Evolutionary conservation across 2,797 vertebrate species (phyloP), one percentile per base, ranked within the genome.

Genomic region (Falco novaeseelandiae): DNA sequence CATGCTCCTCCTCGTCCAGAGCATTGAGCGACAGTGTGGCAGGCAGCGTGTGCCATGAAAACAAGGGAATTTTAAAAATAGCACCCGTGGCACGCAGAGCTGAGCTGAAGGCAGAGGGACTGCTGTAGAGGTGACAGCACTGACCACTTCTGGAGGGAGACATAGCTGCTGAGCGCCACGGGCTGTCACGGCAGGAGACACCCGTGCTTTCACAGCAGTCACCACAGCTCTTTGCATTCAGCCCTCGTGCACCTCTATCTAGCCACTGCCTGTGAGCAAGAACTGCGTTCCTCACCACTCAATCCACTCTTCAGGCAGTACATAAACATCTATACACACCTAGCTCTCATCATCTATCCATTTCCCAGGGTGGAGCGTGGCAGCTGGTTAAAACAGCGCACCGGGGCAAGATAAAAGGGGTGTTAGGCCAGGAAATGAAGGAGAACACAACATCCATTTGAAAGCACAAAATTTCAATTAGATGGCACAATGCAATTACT

Each of bases 11-110:
- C 42, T 40, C 44, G 40, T 76, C 26, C 65, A 76, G 49, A 17
- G 46, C 20, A 6, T 59, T 0, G 26, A 7, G n/a, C 1, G 14
- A 30, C 21, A 5, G 5, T 4, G 61, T 12, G 85, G 13, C 55
- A 58, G 67, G 11, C 46, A 6, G 15, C 0, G 1, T 5, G 46
- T 17, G 23, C 55, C 1, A 0, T 19, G 58, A 42, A 38, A 36
- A 83, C 13, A 34, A 78, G 22, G 48, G 23, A 57, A 32, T 20
- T 79, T 46, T 27, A 27, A 25, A 63, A 65, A 16, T 4, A 82
- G 38, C n/a, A 40, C 0, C 38, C 42, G 21, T 5, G 61, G 46
- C 48, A 49, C 0, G 5, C 38, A 46, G 38, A 57, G 14, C 55
- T 29, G 30, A 51, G 66, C 52, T 46, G 46, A 20, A 57, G 69